phyloP scores from a whole-genome alignment of 1,140 invertebrate species.

The Camponotus pennsylvanicus region DNA sequence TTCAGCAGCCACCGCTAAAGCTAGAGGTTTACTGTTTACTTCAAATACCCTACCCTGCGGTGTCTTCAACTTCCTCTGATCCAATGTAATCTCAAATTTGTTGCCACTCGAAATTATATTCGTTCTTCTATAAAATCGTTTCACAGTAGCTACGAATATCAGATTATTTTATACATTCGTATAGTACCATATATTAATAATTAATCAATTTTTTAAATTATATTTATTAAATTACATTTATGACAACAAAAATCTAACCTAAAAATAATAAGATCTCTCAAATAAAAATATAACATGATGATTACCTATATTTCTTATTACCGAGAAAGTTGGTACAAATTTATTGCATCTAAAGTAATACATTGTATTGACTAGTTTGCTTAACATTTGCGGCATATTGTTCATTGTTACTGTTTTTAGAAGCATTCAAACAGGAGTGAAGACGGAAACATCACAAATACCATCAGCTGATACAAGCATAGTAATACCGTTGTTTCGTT shows the following conservation, averaged over 20 bases:
- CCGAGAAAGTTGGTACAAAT: slow-evolving; percentile 29
- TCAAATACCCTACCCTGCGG: slow-evolving; percentile 92
- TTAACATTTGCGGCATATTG: background rate
- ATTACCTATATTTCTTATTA: slow-evolving; percentile 70
- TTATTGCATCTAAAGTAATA: slow-evolving; percentile 58
- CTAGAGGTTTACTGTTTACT: slow-evolving; percentile 94
- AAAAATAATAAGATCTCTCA: background rate
- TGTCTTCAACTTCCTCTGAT: slow-evolving; percentile 95
- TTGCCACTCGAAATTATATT: slow-evolving; percentile 88
- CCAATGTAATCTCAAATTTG: slow-evolving; percentile 92
- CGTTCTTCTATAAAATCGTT: slow-evolving; percentile 91
- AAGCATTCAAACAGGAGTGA: slow-evolving; percentile 22
- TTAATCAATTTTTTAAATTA: background rate
- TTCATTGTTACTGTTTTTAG: slow-evolving; percentile 12
- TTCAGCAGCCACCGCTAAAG: slow-evolving; percentile 95
- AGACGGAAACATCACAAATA: slow-evolving; percentile 23
- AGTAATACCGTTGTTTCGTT: no score
- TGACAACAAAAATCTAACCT: background rate
- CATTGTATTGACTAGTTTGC: slow-evolving; percentile 39
- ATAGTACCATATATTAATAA: background rate
- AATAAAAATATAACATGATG: background rate
- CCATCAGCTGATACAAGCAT: background rate
- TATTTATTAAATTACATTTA: background rate
- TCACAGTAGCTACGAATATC: slow-evolving; percentile 84
- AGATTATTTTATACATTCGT: slow-evolving; percentile 7